A percentile compares a stretch with the other conserved stretches of the same genome.
phyloP scores from a whole-genome alignment of 2,797 vertebrate genomes.

The Leptodactylus fallax region DNA sequence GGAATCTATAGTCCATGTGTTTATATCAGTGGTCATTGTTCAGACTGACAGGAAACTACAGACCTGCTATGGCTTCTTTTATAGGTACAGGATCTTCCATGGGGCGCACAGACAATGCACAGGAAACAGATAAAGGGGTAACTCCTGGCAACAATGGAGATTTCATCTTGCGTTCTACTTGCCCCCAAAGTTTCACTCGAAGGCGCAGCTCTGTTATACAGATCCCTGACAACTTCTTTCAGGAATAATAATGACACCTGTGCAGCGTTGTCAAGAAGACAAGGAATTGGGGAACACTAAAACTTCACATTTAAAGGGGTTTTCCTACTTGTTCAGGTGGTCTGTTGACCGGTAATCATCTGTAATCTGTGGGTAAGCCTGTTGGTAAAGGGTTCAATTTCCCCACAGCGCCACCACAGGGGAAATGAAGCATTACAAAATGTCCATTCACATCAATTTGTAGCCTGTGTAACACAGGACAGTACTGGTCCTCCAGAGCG shows the following conservation, averaged over 20 bases:
- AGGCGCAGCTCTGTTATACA: neutral
- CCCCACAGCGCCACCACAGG: neutral
- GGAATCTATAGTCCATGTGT: too few relatives aligned
- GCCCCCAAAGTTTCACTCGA: neutral
- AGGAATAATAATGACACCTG: neutral
- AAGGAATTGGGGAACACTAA: too few relatives aligned
- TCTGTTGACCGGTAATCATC: neutral
- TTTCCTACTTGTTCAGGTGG: neutral
- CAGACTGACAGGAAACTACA: neutral
- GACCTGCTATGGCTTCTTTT: neutral
- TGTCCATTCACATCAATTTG: neutral
- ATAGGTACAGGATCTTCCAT: neutral
- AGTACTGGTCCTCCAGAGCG: neutral
- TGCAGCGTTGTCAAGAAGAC: neutral
- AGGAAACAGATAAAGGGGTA: constrained; percentile 1
- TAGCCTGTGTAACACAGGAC: neutral
- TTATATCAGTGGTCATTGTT: constrained; percentile 20
- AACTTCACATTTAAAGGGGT: neutral
- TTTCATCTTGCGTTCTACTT: neutral
- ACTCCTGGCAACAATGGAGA: neutral
- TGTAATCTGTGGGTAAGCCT: neutral
- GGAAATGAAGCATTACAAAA: neutral
- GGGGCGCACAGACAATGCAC: constrained; percentile 5
- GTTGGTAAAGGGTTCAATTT: neutral
- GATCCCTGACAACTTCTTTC: neutral